Conservation (phyloP, 2,888 invertebrate species). For the Rambutsinella grinnellia region DNA sequence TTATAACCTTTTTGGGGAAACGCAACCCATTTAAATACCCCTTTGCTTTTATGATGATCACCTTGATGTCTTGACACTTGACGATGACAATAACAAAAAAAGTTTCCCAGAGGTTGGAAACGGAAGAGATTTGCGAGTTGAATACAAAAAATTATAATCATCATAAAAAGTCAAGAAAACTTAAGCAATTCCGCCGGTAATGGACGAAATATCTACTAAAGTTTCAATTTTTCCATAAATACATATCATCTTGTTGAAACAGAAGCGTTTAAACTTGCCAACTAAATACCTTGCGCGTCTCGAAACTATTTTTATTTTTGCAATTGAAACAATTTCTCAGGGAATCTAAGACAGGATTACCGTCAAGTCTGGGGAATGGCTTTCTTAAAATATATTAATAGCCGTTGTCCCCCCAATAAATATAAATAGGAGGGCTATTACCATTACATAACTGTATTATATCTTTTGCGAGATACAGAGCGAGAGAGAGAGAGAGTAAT, state of each 20-base stretch:
- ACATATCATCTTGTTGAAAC: not conserved
- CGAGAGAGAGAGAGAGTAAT: not conserved
- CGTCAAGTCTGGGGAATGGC: not conserved
- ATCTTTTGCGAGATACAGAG: not conserved
- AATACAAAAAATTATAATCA: not conserved
- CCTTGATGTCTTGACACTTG: not conserved
- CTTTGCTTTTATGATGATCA: conserved; percentile 15
- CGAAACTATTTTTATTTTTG: not conserved
- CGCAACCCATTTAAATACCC: conserved; percentile 20
- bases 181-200: not conserved
- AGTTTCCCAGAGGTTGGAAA: not conserved
- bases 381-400: not conserved
- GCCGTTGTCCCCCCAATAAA: not conserved
- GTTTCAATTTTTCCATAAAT: conserved; percentile 7
- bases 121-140: not conserved
- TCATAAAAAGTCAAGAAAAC: not conserved
- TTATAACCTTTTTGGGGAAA: not conserved
- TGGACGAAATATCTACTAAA: too few relatives aligned
- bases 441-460: not conserved
- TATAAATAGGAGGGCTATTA: not conserved
- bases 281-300: too few relatives aligned
- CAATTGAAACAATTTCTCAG: not conserved
- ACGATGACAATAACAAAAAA: conserved; percentile 5
- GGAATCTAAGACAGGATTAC: not conserved
- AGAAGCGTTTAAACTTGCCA: too few relatives aligned